Evolutionary conservation across 2,888 invertebrate genomes (phyloP), one percentile per base, ranked within the genome.

Genomic region (Cremastinae sp.): DNA sequence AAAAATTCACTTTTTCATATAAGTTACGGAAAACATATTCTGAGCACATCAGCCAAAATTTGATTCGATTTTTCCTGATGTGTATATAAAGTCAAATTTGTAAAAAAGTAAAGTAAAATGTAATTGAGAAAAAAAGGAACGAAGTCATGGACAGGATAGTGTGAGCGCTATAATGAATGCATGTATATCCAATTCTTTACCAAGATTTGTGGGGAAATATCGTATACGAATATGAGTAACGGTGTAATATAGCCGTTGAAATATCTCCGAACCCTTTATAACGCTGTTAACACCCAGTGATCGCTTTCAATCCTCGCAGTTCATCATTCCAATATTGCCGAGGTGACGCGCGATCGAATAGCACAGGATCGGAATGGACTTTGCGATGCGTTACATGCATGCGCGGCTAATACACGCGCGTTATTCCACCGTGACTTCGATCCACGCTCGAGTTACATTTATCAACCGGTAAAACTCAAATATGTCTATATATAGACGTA

Each of bases 231-330:
- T 73, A 69, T 28, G 5, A 28, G 2, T 5, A 5, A 74, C 49
- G 39, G 14, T 55, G 83, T 84, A 82, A 86, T 85, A 86, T 83
- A 83, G 81, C 77, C 78, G 78, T 66, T 68, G 59, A 56, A 49
- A 28, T 28, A 28, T 28, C 14, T 20, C 61, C 68, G 78, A 80
- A 81, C 82, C 85, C 82, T 85, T 86, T 86, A 86, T 88, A 89
- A 88, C 87, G 82, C 85, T 85, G 88, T 88, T 89, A 89, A 89
- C 89, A 88, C 86, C 85, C 84, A 5, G 81, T 84, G 88, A 89
- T 89, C 88, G 87, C 85, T 89, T 89, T 88, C 87, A 87, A 88
- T 89, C 86, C 88, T 80, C 84, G 85, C 82, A 87, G 88, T 89
- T 88, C 88, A 89, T 89, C 89, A 88, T 87, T 79, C 79, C 81